phyloP scores from a whole-genome alignment of 2,888 invertebrate species.

The Macroteleia sp. region DNA sequence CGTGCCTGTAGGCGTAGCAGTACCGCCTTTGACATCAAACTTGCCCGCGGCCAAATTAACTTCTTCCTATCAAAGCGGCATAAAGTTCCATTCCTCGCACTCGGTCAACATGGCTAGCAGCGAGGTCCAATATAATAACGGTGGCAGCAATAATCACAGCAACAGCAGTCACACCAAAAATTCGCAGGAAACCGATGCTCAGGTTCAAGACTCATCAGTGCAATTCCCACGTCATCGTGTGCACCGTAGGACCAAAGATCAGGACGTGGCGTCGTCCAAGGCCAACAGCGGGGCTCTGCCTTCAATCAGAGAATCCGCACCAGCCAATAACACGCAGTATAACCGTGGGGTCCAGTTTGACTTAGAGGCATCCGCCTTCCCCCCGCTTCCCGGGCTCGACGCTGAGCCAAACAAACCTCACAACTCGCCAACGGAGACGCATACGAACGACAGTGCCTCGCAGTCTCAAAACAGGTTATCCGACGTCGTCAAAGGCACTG shows the following conservation, averaged over 20 bases:
- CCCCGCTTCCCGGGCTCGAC: slow-evolving; percentile 89
- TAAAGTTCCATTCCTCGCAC: slow-evolving; percentile 83
- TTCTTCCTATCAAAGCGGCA: slow-evolving; percentile 80
- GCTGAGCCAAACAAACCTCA: slow-evolving; percentile 78
- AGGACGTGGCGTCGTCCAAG: slow-evolving; percentile 75
- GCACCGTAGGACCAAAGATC: slow-evolving; percentile 83
- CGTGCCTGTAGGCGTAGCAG: slow-evolving; percentile 65
- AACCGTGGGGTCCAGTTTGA: slow-evolving; percentile 88
- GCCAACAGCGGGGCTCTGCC: slow-evolving; percentile 76
- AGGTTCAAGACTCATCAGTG: slow-evolving; percentile 72
- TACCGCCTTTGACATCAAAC: slow-evolving; percentile 76
- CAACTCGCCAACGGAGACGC: slow-evolving; percentile 73
- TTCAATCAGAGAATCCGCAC: slow-evolving; percentile 77
- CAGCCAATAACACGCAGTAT: slow-evolving; percentile 78
- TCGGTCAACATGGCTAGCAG: slow-evolving; percentile 64
- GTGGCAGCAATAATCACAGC: slow-evolving; percentile 5
- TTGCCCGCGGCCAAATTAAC: slow-evolving; percentile 78
- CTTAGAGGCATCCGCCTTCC: slow-evolving; percentile 91
- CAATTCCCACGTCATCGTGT: slow-evolving; percentile 81
- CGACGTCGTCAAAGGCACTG: slow-evolving; percentile 91
- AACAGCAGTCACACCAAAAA: slow-evolving; percentile 69
- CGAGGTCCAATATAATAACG: slow-evolving; percentile 74
- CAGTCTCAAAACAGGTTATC: slow-evolving; percentile 88
- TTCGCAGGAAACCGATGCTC: slow-evolving; percentile 74
- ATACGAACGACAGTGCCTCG: slow-evolving; percentile 73